These are phyloP conservation scores for Maccullochella peelii DNA, from an alignment of 2,113 vertebrate species.

Conservation along the genomic window DNA sequence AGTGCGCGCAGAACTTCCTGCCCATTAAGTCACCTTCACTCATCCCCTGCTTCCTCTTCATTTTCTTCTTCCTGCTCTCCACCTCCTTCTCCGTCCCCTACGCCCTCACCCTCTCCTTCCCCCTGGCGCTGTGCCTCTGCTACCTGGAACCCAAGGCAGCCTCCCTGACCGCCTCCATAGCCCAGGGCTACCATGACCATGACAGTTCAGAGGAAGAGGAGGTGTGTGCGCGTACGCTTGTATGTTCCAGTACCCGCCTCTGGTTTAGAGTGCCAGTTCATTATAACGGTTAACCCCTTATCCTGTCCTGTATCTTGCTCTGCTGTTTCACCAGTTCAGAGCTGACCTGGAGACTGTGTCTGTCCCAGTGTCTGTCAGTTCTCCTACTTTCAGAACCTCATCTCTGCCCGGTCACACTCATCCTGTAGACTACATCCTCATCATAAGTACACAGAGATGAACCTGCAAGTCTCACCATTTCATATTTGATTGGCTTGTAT, in stretches of 20 bases:
- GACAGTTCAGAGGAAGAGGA: conserved; percentile 99
- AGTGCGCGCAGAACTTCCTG: conserved; percentile 93
- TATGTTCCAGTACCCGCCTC: conserved; percentile 75
- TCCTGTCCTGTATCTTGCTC: conserved; percentile 78
- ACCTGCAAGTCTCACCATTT: conserved; percentile 68
- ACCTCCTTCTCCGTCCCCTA: conserved; percentile 98
- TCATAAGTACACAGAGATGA: conserved; percentile 53
- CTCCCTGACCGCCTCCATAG: conserved; percentile 96
- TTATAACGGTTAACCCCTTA: conserved; percentile 53
- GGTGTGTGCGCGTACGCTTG: conserved; percentile 88
- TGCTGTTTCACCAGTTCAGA: conserved; percentile 88
- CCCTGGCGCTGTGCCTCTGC: conserved; percentile 99
- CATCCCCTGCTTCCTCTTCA: conserved; percentile 97
- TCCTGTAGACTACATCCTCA: conserved; percentile 67
- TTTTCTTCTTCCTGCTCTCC: conserved; percentile 98
- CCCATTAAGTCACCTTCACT: conserved; percentile 95
- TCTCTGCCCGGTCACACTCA: conserved; percentile 86
- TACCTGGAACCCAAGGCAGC: conserved; percentile 99
- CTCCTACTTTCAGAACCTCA: conserved; percentile 97
- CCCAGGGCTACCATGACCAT: conserved; percentile 98
- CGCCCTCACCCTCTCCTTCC: conserved; percentile 98
- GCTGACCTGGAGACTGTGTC: conserved; percentile 86
- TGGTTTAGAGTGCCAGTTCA: conserved; percentile 55
- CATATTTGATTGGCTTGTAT: conserved; percentile 38
- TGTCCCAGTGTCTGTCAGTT: conserved; percentile 82